phyloP scores from a whole-genome alignment of 2,113 vertebrate species.

The cattle (Bos taurus) region DNA sequence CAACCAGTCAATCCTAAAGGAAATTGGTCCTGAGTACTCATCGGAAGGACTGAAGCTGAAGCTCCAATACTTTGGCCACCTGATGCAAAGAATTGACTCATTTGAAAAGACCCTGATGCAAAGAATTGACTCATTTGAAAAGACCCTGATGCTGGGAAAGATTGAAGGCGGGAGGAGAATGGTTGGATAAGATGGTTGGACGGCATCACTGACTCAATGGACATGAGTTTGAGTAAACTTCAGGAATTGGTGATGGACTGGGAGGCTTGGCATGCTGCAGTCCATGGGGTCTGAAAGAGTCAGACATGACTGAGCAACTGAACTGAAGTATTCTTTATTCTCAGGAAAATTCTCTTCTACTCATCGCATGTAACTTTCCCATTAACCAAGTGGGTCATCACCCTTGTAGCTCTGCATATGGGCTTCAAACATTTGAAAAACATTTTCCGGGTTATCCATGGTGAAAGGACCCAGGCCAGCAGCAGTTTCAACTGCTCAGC shows the following conservation, averaged over 20 bases:
- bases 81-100: not conserved
- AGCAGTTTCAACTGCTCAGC: not conserved
- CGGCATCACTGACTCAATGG: not conserved
- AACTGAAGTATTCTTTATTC: slow-evolving; percentile 59
- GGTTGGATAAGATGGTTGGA: not conserved
- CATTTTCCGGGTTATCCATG: not conserved
- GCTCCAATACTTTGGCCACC: not conserved
- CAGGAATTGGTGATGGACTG: not conserved
- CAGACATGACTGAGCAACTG: not conserved
- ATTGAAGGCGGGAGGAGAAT: not conserved
- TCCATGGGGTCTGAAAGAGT: not conserved
- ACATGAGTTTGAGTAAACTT: not conserved
- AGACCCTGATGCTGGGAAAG: not conserved
- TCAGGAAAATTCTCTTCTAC: slow-evolving; percentile 77
- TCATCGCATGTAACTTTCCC: slow-evolving; percentile 89
- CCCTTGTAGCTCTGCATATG: slow-evolving; percentile 82
- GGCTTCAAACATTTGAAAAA: slow-evolving; percentile 79
- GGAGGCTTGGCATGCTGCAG: not conserved
- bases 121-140: not conserved
- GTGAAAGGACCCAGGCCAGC: not conserved
- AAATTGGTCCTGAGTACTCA: not conserved
- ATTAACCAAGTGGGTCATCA: slow-evolving; percentile 86
- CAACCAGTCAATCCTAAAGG: not conserved
- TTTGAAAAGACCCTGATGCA: not conserved
- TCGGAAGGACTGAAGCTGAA: not conserved